Evolutionary conservation across 1,140 invertebrate genomes (phyloP).

Genomic region (Drosophila pseudoobscura): DNA sequence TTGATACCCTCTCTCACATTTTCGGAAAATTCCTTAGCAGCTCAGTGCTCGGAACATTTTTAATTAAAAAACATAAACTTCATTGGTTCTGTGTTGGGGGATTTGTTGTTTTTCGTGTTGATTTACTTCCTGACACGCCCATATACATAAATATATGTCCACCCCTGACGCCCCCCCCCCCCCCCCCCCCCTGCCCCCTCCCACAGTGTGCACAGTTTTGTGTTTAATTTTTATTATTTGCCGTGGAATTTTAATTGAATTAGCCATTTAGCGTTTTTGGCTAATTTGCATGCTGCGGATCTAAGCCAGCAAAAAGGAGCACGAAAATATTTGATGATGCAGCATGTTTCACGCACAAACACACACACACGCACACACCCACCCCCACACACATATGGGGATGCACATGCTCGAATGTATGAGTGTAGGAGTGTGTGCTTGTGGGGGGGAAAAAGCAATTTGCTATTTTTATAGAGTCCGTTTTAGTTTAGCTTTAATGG

Average conservation of each 20-base stretch:
- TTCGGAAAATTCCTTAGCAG: no score
- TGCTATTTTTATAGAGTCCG: constrained; percentile 34
- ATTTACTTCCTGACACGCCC: constrained; percentile 45
- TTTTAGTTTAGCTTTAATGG: constrained; percentile 20
- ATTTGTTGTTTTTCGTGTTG: constrained; percentile 55
- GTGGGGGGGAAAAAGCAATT: constrained; percentile 17
- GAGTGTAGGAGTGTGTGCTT: not conserved
- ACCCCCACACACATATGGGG: no score
- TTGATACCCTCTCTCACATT: not conserved
- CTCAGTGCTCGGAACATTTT: constrained; percentile 45
- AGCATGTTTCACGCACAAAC: not conserved
- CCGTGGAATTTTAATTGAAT: constrained; percentile 72
- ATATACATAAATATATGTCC: constrained; percentile 13
- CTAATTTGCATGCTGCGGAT: constrained; percentile 60
- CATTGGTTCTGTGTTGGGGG: constrained; percentile 40
- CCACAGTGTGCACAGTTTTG: not conserved
- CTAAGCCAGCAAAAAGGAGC: constrained; percentile 13
- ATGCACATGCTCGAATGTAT: no score
- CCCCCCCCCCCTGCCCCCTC: not conserved
- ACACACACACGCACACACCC: not conserved
- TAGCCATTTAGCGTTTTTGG: constrained; percentile 68
- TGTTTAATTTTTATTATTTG: constrained; percentile 39
- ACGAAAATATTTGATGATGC: constrained; percentile 39
- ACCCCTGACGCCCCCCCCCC: not conserved
- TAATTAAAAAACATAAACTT: constrained; percentile 81